Percentiles rank a stretch among this genome's conserved stretches.
Evolutionary conservation across 2,797 vertebrate genomes (phyloP).

Genomic region (Schizothorax lantsangensis): DNA sequence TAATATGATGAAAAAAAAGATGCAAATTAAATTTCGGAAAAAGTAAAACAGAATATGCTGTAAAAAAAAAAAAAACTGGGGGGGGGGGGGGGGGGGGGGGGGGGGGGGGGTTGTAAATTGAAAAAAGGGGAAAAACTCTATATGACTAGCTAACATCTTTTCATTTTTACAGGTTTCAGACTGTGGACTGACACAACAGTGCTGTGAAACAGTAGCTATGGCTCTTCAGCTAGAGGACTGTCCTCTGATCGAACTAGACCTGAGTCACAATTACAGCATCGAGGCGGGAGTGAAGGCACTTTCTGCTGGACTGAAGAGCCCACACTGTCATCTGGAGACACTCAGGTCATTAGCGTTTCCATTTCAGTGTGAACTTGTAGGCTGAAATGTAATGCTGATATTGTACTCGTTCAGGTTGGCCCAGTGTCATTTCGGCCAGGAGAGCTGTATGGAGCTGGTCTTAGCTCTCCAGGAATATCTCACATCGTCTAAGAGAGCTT

Average conservation of each 20-base stretch:
- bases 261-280: slow-evolving; percentile 52
- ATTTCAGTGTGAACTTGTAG: not conserved
- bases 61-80: too few relatives aligned
- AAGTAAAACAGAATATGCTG: too few relatives aligned
- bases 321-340: slow-evolving; percentile 48
- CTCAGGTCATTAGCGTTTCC: slow-evolving; percentile 39
- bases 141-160: not conserved
- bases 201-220: slow-evolving; percentile 50
- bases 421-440: slow-evolving; percentile 42
- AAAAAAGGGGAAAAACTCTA: too few relatives aligned
- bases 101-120: too few relatives aligned
- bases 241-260: slow-evolving; percentile 41
- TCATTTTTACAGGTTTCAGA: slow-evolving; percentile 43
- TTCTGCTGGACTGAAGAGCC: slow-evolving; percentile 41
- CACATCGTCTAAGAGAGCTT: slow-evolving; percentile 44
- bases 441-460: slow-evolving; percentile 44
- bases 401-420: slow-evolving; percentile 25
- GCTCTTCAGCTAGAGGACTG: slow-evolving; percentile 42
- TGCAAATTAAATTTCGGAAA: too few relatives aligned
- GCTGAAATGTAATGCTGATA: not conserved
- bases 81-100: too few relatives aligned
- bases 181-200: slow-evolving; percentile 47
- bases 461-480: slow-evolving; percentile 17
- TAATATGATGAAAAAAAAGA: too few relatives aligned
- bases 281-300: slow-evolving; percentile 24